Evolutionary conservation across 2,888 invertebrate species (phyloP).

Genomic region (Gryllus longicercus): DNA sequence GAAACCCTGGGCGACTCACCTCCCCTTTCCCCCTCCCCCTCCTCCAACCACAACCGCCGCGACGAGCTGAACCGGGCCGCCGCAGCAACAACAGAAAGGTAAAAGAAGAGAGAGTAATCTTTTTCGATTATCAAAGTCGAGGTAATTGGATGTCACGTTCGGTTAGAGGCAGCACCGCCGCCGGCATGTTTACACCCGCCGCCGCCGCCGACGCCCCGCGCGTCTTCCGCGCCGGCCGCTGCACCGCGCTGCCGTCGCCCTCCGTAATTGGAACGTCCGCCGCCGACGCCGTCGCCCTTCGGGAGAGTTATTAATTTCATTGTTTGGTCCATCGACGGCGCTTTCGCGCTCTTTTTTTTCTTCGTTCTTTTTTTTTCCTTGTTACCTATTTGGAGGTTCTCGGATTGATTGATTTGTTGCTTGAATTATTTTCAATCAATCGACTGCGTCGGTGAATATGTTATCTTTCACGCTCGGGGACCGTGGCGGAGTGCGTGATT

Average conservation of each 20-base stretch:
- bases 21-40: neutral
- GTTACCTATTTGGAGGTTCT: neutral
- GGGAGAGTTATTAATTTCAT: conserved; percentile 3
- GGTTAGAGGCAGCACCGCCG: conserved; percentile 29
- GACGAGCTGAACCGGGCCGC: neutral
- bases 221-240: neutral
- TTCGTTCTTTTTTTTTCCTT: neutral
- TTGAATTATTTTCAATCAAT: conserved; percentile 17
- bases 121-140: conserved; percentile 35
- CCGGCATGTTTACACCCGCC: conserved; percentile 21
- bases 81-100: conserved; percentile 17
- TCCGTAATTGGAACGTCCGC: conserved; percentile 3
- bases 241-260: conserved; percentile 7
- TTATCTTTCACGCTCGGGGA: neutral
- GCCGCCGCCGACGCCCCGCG: neutral
- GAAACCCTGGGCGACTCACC: neutral
- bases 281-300: neutral
- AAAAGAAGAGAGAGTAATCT: conserved; percentile 32
- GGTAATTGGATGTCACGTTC: conserved; percentile 35
- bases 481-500: neutral
- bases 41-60: neutral
- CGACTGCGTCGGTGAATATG: neutral
- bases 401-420: conserved; percentile 4
- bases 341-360: neutral
- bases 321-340: conserved; percentile 5